Conservation (phyloP, 1,140 invertebrate genomes). For the Nylanderia fulva region DNA sequence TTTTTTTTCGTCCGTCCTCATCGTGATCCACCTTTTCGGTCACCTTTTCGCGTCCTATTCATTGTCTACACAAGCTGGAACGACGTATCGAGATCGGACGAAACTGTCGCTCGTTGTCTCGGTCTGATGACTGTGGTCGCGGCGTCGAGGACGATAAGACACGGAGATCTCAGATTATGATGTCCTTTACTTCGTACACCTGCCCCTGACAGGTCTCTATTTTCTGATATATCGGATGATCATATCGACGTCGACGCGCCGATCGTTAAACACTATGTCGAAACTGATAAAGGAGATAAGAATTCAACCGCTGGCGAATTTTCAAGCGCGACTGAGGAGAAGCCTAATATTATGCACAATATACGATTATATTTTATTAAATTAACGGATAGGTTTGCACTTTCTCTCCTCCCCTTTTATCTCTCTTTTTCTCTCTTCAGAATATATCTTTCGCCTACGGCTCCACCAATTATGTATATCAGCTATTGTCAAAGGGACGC, state of each 20-base stretch:
- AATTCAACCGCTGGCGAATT: constrained; percentile 7
- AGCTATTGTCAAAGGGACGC: background rate
- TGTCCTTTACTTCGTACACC: constrained; percentile 62
- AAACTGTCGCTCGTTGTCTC: constrained; percentile 48
- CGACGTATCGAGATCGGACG: constrained; percentile 43
- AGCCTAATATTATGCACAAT: constrained; percentile 17
- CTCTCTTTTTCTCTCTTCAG: background rate
- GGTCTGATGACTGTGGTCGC: constrained; percentile 45
- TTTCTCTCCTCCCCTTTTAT: background rate
- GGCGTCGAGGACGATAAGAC: constrained; percentile 22
- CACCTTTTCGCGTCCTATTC: constrained; percentile 56
- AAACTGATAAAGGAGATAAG: constrained; percentile 39
- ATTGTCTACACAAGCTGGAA: constrained; percentile 53
- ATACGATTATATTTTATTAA: constrained; percentile 44
- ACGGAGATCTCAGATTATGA: constrained; percentile 46
- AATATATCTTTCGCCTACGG: background rate
- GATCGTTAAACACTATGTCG: constrained; percentile 47
- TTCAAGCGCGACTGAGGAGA: constrained; percentile 14
- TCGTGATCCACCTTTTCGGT: constrained; percentile 40
- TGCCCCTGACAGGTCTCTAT: constrained; percentile 67
- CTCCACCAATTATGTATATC: constrained; percentile 34
- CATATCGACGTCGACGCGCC: constrained; percentile 23
- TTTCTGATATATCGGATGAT: constrained; percentile 61
- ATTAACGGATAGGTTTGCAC: constrained; percentile 7
- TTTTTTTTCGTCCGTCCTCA: constrained; percentile 57